Conservation (phyloP, 2,888 invertebrate genomes). For the Anarsia innoxiella region DNA sequence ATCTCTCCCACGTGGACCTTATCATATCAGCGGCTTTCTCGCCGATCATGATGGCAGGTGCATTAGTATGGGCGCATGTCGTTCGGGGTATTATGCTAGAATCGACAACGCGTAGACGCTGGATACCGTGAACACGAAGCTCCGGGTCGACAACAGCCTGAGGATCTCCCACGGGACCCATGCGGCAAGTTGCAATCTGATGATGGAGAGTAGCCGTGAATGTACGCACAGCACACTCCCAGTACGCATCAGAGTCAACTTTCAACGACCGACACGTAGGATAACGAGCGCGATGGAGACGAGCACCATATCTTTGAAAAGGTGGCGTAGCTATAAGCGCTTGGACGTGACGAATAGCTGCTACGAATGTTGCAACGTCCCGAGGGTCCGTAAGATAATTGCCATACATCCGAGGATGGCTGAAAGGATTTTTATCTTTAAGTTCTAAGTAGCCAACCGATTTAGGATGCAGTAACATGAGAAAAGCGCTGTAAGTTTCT, state of each 20-base stretch:
- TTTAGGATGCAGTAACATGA: constrained; percentile 79
- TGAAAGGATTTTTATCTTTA: constrained; percentile 76
- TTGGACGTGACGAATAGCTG: constrained; percentile 73
- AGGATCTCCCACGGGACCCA: constrained; percentile 77
- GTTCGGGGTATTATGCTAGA: constrained; percentile 72
- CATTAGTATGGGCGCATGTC: constrained; percentile 72
- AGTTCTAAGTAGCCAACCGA: constrained; percentile 81
- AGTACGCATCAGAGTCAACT: constrained; percentile 77
- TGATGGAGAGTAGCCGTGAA: constrained; percentile 78
- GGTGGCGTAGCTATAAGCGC: constrained; percentile 59
- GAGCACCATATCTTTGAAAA: constrained; percentile 68
- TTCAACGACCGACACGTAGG: constrained; percentile 73
- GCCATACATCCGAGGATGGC: constrained; percentile 79
- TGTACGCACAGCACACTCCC: constrained; percentile 78
- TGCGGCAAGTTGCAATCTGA: constrained; percentile 78
- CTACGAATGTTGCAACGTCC: constrained; percentile 78
- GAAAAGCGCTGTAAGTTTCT: constrained; percentile 75
- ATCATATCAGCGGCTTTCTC: constrained; percentile 75
- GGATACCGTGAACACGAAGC: constrained; percentile 64
- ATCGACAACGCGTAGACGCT: constrained; percentile 66
- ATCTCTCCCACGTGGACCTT: constrained; percentile 51
- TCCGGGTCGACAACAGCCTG: constrained; percentile 79
- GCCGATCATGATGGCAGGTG: constrained; percentile 73
- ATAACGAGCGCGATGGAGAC: constrained; percentile 68
- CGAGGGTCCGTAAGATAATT: constrained; percentile 78